Base-by-base conservation (phyloP, 2,797 vertebrate species). In the Vespertilio murinus region DNA sequence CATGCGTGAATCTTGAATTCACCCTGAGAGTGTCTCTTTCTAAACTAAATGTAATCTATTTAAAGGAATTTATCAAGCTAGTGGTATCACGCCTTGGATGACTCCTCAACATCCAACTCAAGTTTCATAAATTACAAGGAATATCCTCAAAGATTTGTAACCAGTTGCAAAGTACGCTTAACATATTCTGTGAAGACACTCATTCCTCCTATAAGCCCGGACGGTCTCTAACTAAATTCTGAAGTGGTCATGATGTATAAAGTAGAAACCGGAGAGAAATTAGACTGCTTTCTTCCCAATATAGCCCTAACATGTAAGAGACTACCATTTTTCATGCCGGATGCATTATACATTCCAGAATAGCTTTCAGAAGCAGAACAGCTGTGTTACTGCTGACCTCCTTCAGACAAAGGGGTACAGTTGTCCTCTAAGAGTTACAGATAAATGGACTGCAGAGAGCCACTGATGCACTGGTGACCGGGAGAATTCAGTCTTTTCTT, bases 341-440 rank as follows among this genome's bases (percentile, higher is more conserved):
- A 83, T 85, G 16, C 42, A 33, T 77, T 90, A 64, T 75, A 75
- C 45, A 79, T 77, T 75, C 45, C 65, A 93, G 38, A 94, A 47
- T 59, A 65, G 79, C 45, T 86, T 80, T 81, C 67, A 84, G 84
- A 96, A 91, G 52, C 65, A 88, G 88, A 94, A 96, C 82, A 95
- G 81, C 88, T 96, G 91, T 77, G 81, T 61, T 71, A n/a, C 61
- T 54, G 33, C 65, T 64, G 83, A 87, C 49, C 56, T 90, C 85
- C 56, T 80, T 45, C 70, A 90, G 69, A 96, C 74, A 93, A 79
- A 88, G 52, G 30, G 22, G 73, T 54, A 3, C 7, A 74, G 59
- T 77, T 69, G 40, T 95, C 75, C 73, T 94, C 93, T 84, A 84
- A 91, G 64, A 90, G 77, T 33, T 88, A 45, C 54, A 85, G 71